phyloP scores from a whole-genome alignment of 2,113 vertebrate genomes.

The Cochlearius cochlearius region DNA sequence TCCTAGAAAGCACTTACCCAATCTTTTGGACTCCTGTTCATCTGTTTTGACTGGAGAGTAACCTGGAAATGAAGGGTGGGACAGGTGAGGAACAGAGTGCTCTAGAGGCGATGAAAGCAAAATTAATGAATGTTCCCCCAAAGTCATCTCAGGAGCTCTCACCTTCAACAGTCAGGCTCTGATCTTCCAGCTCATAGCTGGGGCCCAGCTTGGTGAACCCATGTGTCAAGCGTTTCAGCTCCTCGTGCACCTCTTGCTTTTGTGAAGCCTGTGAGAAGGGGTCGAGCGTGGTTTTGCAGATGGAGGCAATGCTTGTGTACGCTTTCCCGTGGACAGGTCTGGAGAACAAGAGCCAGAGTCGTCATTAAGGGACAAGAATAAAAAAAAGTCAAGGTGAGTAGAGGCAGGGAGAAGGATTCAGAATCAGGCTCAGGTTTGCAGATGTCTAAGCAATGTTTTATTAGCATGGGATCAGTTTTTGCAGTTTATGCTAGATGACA shows the following conservation, averaged over 20 bases:
- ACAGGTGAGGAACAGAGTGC: not conserved
- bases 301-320: constrained; percentile 40
- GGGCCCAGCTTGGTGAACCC: constrained; percentile 54
- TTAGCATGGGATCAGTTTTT: not conserved
- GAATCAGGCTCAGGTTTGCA: not conserved
- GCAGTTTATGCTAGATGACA: not conserved
- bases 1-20: constrained; percentile 27
- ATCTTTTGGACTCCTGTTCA: not conserved
- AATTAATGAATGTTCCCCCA: not conserved
- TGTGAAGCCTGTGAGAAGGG: not conserved
- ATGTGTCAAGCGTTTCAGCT: constrained; percentile 50
- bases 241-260: constrained; percentile 51
- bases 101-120: not conserved
- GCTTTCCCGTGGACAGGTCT: constrained; percentile 39
- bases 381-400: not conserved
- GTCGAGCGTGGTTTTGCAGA: constrained; percentile 47
- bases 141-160: not conserved
- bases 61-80: constrained; percentile 36
- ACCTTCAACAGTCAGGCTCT: constrained; percentile 72
- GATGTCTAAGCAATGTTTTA: not conserved
- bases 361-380: not conserved
- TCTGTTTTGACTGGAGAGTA: constrained; percentile 41
- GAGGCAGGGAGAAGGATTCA: not conserved
- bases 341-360: not conserved
- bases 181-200: constrained; percentile 64